Evolutionary conservation across 2,888 invertebrate species (phyloP).

Genomic region (Erannis defoliaria): DNA sequence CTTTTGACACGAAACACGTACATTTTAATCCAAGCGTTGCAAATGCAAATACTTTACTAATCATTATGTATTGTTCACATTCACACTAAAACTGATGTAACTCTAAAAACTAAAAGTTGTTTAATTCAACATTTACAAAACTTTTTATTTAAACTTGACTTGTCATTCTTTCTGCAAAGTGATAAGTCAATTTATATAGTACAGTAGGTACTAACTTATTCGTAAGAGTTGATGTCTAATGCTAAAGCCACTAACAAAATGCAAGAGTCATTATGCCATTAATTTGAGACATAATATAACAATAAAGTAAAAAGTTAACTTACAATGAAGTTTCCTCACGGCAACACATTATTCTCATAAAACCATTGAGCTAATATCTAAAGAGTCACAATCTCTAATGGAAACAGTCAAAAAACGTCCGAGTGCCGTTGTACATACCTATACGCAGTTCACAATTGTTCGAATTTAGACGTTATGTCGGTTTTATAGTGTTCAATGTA

Average conservation of each 20-base stretch:
- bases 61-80: not conserved
- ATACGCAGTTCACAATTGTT: too few relatives aligned
- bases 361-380: too few relatives aligned
- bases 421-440: too few relatives aligned
- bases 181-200: not conserved
- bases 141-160: not conserved
- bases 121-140: constrained; percentile 14
- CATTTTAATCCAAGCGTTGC: not conserved
- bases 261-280: not conserved
- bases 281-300: not conserved
- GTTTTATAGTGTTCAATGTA: too few relatives aligned
- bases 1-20: not conserved
- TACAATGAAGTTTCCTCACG: not conserved
- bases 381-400: too few relatives aligned
- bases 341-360: not conserved
- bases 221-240: not conserved
- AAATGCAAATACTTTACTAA: not conserved
- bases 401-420: too few relatives aligned
- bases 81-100: not conserved
- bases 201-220: not conserved
- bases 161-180: constrained; percentile 2
- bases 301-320: not conserved
- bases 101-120: not conserved
- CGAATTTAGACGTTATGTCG: too few relatives aligned
- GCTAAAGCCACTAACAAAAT: not conserved